Evolutionary conservation across 2,797 vertebrate species (phyloP).

Genomic region (Smutsia gigantea): DNA sequence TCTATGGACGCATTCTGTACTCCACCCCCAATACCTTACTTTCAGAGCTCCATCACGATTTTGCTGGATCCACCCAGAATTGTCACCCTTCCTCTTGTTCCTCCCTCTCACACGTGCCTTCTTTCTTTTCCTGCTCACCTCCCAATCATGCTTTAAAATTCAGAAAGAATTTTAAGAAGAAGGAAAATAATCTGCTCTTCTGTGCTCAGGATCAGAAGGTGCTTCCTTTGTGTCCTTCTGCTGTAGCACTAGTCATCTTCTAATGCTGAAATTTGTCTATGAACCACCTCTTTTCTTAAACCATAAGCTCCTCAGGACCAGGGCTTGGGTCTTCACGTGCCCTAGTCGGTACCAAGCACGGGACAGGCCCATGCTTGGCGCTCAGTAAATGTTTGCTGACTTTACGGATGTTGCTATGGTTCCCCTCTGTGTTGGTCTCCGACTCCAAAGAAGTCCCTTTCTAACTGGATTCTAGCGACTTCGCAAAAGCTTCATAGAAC

Average conservation of each 20-base stretch:
- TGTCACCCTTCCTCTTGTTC: not conserved
- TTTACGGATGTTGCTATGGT: not conserved
- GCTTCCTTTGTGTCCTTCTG: not conserved
- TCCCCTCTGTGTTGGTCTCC: not conserved
- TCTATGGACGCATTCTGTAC: not conserved
- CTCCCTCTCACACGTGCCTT: not conserved
- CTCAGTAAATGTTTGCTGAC: not conserved
- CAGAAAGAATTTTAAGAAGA: too few species aligned
- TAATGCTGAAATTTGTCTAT: not conserved
- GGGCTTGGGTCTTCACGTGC: not conserved
- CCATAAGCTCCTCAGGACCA: not conserved
- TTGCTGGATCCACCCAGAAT: not conserved
- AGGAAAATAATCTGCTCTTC: not conserved
- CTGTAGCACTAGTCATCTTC: not conserved
- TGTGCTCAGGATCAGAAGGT: not conserved
- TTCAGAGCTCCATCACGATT: not conserved
- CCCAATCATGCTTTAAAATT: not conserved
- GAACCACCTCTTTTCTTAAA: not conserved
- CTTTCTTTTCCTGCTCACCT: not conserved
- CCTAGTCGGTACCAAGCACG: not conserved
- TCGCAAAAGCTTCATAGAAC: not conserved
- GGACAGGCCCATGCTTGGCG: fast-evolving
- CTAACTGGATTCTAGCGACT: not conserved
- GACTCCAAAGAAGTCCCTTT: not conserved
- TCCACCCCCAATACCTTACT: not conserved